Evolutionary conservation across 2,888 invertebrate species (phyloP).

Genomic region (Gymnosoma rotundatum): DNA sequence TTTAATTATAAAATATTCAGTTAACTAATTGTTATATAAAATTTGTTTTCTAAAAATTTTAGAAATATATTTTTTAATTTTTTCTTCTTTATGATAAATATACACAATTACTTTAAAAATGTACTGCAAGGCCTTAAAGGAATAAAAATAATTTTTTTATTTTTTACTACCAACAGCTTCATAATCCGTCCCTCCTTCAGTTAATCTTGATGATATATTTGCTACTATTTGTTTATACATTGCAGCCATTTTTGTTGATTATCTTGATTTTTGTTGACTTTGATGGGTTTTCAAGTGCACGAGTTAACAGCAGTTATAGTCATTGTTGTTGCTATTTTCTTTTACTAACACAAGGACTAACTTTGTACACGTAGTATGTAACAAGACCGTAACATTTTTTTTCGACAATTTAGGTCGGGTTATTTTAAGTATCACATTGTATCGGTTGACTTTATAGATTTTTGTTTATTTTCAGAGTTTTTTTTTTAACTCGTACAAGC

Average conservation of each 20-base stretch:
- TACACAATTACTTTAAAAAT: too few species aligned
- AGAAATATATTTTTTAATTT: too few species aligned
- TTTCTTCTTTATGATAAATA: too few species aligned
- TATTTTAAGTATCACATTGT: constrained; percentile 48
- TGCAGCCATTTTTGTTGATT: constrained; percentile 57
- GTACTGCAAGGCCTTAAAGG: too few species aligned
- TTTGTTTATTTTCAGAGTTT: constrained; percentile 14
- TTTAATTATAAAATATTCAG: too few species aligned
- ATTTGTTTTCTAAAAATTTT: too few species aligned
- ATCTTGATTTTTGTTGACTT: constrained; percentile 67
- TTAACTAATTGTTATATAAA: too few species aligned
- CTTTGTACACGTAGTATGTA: constrained; percentile 39
- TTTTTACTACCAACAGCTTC: not conserved
- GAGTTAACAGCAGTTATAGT: constrained; percentile 25
- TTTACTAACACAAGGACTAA: not conserved
- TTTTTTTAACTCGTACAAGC: constrained; percentile 42
- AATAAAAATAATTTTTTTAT: too few species aligned
- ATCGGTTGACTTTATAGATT: constrained; percentile 22
- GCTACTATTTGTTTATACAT: constrained; percentile 44
- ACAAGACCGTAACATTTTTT: constrained; percentile 14
- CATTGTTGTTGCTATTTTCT: constrained; percentile 12
- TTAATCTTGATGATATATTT: constrained; percentile 4
- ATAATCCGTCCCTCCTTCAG: not conserved
- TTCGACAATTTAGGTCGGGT: constrained; percentile 27
- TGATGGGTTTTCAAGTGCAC: constrained; percentile 64